A percentile compares a stretch with the other conserved stretches of the same genome.
These are phyloP conservation scores for Cabera pusaria DNA, from an alignment of 2,888 invertebrate genomes.

Conservation along the genomic window DNA sequence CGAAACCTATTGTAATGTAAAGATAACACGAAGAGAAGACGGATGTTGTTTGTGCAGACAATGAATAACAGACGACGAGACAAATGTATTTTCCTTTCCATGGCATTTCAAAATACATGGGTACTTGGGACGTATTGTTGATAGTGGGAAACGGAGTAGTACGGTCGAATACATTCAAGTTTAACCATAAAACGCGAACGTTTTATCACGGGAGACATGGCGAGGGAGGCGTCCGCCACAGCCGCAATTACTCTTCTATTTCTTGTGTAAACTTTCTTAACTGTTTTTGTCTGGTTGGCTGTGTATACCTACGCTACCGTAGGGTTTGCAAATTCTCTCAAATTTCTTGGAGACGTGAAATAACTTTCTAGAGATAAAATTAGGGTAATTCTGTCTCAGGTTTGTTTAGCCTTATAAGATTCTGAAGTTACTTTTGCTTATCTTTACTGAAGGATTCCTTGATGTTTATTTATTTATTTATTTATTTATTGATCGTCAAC, in stretches of 20 bases:
- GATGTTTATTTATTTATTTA: too few species aligned
- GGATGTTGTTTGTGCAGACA: conserved; percentile 26
- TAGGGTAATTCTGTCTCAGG: too few species aligned
- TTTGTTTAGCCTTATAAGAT: too few species aligned
- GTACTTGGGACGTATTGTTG: conserved; percentile 37
- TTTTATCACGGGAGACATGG: conserved; percentile 44
- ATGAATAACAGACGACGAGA: conserved; percentile 27
- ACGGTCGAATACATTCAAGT: conserved; percentile 42
- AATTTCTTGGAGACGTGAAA: not conserved
- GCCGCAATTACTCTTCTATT: conserved; percentile 50
- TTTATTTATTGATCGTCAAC: too few species aligned
- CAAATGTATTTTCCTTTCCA: conserved; percentile 34
- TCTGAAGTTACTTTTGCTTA: too few species aligned
- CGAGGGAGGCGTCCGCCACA: conserved; percentile 34
- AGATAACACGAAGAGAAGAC: conserved; percentile 43
- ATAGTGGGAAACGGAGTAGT: conserved; percentile 24
- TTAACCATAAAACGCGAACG: conserved; percentile 45
- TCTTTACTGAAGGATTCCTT: too few species aligned
- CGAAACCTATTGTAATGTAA: conserved; percentile 47
- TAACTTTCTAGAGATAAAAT: too few species aligned
- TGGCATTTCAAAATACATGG: conserved; percentile 34
- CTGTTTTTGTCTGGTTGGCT: conserved; percentile 20
- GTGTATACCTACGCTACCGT: conserved; percentile 19
- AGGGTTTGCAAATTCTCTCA: conserved; percentile 11
- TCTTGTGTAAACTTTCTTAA: conserved; percentile 45